Base-by-base conservation (phyloP, 2,797 vertebrate genomes). In the Acanthiza pusilla region DNA sequence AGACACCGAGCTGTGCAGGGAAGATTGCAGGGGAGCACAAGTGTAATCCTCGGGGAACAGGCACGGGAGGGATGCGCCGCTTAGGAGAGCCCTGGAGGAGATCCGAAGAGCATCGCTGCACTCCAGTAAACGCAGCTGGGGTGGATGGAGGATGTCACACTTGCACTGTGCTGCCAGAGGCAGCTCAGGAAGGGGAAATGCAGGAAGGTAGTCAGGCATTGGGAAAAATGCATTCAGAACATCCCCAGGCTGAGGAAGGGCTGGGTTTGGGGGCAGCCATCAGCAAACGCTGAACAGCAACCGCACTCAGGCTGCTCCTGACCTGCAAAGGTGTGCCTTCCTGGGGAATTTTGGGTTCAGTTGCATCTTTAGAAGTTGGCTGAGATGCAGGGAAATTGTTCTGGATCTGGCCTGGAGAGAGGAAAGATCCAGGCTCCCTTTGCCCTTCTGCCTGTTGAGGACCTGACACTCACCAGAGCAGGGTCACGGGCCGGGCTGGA, bases 301-400 rank as follows among this genome's bases (percentile, higher is more conserved):
- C 16, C 0, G 0, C 63, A 13, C 13, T 45, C 51, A 1, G 1
- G 3, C 51, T 54, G 34, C 18, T 13, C 17, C 60, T 25, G 48
- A 34, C 22, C 45, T 7, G 5, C 22, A 29, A 53, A 77, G 5
- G 0, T 2, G 16, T 8, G 27, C 15, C 75, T 57, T 2, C 1
- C 1, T 40, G 54, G 43, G 62, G 4, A 54, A 19, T 57, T 88
- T 15, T 17, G 27, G 21, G 38, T 21, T 51, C 10, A 4, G 1
- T 23, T 84, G 70, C 20, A 2, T 27, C 62, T 32, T 32, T 18
- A 17, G 27, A 29, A 13, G 30, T 3, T 54, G 32, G 16, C 19
- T 26, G 65, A 77, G 61, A 50, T 54, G 29, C 58, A 60, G 53
- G 73, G 18, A 25, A 83, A 10, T 16, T 8, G 27, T 13, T 32